phyloP scores from a whole-genome alignment of 2,888 invertebrate genomes.

The Ormyrus thymus region DNA sequence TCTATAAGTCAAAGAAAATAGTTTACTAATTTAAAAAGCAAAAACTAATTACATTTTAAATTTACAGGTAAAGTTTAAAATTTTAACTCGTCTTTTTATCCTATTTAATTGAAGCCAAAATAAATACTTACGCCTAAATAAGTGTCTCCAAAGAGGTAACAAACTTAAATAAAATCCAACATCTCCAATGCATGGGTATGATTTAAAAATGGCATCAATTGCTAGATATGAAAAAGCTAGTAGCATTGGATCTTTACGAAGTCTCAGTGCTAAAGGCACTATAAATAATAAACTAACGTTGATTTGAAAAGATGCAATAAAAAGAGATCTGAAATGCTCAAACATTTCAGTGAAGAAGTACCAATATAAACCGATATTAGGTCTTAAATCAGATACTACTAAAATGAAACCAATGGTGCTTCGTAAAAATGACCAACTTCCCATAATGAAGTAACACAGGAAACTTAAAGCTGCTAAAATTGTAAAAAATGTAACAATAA shows the following conservation, averaged over 20 bases:
- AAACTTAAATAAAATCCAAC: conserved; percentile 93
- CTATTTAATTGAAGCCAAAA: not conserved
- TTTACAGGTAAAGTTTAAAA: not conserved
- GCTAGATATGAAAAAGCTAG: conserved; percentile 87
- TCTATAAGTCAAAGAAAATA: conserved; percentile 76
- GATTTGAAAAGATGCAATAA: conserved; percentile 97
- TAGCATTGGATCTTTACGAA: conserved; percentile 87
- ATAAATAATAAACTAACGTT: conserved; percentile 94
- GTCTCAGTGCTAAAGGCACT: conserved; percentile 88
- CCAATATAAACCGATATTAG: conserved; percentile 99
- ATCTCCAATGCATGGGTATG: conserved; percentile 97
- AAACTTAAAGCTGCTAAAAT: conserved; percentile 78
- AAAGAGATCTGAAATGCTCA: conserved; percentile 96
- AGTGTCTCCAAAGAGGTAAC: conserved; percentile 92
- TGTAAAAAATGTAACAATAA: conserved; percentile 77
- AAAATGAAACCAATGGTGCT: conserved; percentile 81
- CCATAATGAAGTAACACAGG: conserved; percentile 80
- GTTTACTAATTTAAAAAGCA: conserved; percentile 10
- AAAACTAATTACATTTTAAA: conserved; percentile 15
- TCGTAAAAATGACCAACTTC: conserved; percentile 76
- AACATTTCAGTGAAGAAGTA: conserved; percentile 99
- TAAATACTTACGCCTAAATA: conserved; percentile 86
- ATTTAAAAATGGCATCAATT: conserved; percentile 93
- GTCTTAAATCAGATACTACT: conserved; percentile 93
- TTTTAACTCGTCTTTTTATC: too few species aligned